phyloP scores from a whole-genome alignment of 2,797 vertebrate genomes.

The Oreochromis grahami region DNA sequence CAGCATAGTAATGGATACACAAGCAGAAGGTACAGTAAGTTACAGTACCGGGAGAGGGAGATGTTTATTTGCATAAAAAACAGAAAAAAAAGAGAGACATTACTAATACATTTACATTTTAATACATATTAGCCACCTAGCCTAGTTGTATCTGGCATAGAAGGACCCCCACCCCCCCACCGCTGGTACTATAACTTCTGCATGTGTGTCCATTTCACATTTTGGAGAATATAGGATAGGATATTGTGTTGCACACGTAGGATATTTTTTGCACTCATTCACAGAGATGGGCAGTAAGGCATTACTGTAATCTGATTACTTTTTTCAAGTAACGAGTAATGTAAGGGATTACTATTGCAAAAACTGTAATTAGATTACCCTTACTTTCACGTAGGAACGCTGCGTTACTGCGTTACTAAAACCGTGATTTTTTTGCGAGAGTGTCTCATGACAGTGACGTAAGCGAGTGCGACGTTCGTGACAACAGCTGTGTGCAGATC shows the following conservation, averaged over 20 bases:
- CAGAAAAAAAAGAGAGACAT: neutral
- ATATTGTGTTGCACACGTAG: too few relatives aligned
- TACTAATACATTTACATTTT: neutral
- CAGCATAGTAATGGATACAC: neutral
- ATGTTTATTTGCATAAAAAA: neutral
- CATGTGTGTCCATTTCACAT: neutral
- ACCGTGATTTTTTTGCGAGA: too few relatives aligned
- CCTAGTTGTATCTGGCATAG: neutral
- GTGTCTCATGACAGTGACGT: too few relatives aligned
- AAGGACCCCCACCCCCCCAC: neutral
- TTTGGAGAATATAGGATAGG: neutral
- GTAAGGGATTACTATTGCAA: too few relatives aligned
- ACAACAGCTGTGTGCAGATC: too few relatives aligned
- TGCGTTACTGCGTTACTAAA: too few relatives aligned
- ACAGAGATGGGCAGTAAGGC: too few relatives aligned
- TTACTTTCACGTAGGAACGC: too few relatives aligned
- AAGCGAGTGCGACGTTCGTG: too few relatives aligned
- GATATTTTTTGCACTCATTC: neutral
- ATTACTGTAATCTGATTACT: too few relatives aligned
- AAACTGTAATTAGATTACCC: too few relatives aligned
- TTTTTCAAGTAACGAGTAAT: too few relatives aligned
- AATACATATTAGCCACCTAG: neutral
- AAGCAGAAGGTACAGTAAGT: neutral
- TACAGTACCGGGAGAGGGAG: neutral
- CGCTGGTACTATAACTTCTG: neutral